phyloP scores from a whole-genome alignment of 2,113 vertebrate species.

The Geothlypis trichas region DNA sequence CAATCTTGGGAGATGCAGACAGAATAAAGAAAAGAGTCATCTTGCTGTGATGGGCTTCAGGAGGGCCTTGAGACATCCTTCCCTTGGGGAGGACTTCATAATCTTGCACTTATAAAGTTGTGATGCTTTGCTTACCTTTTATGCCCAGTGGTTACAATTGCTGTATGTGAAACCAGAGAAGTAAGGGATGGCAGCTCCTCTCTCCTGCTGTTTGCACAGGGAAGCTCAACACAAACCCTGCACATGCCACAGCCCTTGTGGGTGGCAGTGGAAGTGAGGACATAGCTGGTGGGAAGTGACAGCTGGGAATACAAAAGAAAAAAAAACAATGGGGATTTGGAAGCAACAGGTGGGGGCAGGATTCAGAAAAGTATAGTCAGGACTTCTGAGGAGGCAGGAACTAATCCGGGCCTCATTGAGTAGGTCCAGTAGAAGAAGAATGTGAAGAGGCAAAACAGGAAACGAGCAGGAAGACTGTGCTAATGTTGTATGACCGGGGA shows the following conservation, averaged over 20 bases:
- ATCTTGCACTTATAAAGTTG: not conserved
- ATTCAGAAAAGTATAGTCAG: not conserved
- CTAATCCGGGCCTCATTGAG: not conserved
- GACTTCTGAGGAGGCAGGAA: not conserved
- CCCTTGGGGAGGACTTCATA: not conserved
- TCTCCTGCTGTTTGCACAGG: not conserved
- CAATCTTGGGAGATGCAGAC: not conserved
- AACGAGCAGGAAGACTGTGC: not conserved
- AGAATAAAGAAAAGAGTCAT: not conserved
- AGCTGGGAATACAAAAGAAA: constrained; percentile 30
- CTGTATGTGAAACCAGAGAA: not conserved
- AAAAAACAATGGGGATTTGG: not conserved
- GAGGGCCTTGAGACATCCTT: not conserved
- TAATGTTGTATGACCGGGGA: not conserved
- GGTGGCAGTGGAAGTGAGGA: not conserved
- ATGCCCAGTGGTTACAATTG: not conserved
- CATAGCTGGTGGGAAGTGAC: not conserved
- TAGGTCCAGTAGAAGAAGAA: not conserved
- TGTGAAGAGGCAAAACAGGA: not conserved
- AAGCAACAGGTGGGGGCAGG: not conserved
- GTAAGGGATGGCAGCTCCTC: not conserved
- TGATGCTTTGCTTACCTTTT: not conserved
- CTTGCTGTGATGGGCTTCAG: not conserved
- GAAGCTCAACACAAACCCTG: not conserved
- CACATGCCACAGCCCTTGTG: not conserved